phyloP scores from a whole-genome alignment of 2,113 vertebrate species.

The Anser cygnoides region DNA sequence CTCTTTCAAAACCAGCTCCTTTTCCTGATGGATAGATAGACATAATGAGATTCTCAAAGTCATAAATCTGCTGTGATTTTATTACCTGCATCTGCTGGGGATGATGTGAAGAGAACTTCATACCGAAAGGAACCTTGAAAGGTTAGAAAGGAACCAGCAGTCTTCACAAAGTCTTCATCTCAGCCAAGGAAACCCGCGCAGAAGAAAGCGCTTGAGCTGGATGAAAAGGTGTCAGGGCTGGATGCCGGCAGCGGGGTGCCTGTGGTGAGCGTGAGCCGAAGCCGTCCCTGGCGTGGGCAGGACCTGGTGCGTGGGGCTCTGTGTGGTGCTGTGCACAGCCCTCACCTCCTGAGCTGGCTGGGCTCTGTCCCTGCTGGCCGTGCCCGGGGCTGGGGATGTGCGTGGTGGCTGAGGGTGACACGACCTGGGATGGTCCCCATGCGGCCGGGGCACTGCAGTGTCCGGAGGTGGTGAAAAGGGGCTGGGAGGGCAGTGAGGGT shows the following conservation, averaged over 20 bases:
- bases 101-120: conserved; percentile 44
- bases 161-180: conserved; percentile 28
- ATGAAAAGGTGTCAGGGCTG: conserved; percentile 26
- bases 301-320: background rate
- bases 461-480: background rate
- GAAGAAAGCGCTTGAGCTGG: background rate
- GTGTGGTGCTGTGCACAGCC: background rate
- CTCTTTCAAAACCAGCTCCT: conserved; percentile 16
- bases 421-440: background rate
- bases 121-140: conserved; percentile 50
- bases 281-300: accelerated
- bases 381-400: background rate
- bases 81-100: conserved; percentile 27
- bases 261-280: background rate
- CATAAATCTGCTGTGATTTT: conserved; percentile 33
- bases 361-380: no score
- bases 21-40: conserved; percentile 32
- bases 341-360: background rate
- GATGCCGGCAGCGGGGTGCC: background rate
- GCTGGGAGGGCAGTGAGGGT: background rate
- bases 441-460: background rate
- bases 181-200: background rate
- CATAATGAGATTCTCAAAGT: conserved; percentile 48
- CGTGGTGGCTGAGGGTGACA: background rate
- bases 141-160: conserved; percentile 37